Evolutionary conservation across 2,113 vertebrate species (phyloP).

Genomic region (Oreochromis tanganicae): DNA sequence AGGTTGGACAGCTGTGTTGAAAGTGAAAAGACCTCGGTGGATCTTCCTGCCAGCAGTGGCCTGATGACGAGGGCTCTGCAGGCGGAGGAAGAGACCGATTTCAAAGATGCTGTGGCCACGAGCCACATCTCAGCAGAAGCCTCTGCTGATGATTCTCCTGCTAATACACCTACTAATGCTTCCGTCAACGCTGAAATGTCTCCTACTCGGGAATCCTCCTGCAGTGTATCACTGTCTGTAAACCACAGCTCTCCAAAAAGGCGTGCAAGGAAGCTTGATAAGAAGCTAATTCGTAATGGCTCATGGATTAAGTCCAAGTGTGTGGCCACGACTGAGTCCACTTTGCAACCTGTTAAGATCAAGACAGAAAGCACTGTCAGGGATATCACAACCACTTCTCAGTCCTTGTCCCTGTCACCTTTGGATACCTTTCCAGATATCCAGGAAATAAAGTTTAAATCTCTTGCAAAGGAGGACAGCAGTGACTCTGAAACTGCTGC

Average conservation of each 20-base stretch:
- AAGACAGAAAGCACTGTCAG: conserved; percentile 54
- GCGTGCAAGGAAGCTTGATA: conserved; percentile 50
- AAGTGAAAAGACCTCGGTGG: conserved; percentile 44
- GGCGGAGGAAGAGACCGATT: conserved; percentile 46
- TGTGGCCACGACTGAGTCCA: background rate
- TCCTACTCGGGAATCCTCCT: background rate
- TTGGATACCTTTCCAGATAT: conserved; percentile 78
- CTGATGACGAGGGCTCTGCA: conserved; percentile 68
- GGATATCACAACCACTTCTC: conserved; percentile 34
- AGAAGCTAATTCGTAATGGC: conserved; percentile 55
- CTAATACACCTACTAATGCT: background rate
- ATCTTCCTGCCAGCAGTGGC: conserved; percentile 63
- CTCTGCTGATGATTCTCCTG: background rate
- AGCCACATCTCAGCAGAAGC: conserved; percentile 7
- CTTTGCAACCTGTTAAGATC: conserved; percentile 5
- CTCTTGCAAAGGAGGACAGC: conserved; percentile 75
- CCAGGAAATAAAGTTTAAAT: conserved; percentile 83
- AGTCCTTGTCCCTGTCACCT: conserved; percentile 61
- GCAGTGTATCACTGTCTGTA: background rate
- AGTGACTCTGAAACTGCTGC: conserved; percentile 54
- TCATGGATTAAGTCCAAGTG: conserved; percentile 17
- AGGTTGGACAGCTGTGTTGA: conserved; percentile 9
- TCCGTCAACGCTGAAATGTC: conserved; percentile 25
- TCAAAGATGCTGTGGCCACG: conserved; percentile 34
- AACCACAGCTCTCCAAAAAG: conserved; percentile 47